Evolutionary conservation across 30 jellyfish, hydroid and myxozoan genomes (phyloP).

Genomic region (Phacellophora camtschatica): DNA sequence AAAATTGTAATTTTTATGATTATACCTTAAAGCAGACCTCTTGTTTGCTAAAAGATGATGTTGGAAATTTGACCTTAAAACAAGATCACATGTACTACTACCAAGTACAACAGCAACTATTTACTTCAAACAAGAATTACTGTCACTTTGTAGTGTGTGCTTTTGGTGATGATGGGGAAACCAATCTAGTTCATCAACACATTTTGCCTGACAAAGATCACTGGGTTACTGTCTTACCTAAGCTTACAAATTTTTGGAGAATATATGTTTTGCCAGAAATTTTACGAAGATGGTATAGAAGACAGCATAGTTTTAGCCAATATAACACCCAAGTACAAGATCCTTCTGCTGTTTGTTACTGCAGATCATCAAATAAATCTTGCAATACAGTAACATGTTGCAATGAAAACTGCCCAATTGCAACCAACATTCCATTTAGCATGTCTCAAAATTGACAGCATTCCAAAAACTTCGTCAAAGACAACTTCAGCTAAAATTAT

Average conservation of each 20-base stretch:
- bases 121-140: background rate
- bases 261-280: conserved; percentile 19
- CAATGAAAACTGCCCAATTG: conserved; percentile 7
- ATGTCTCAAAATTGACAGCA: background rate
- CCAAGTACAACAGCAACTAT: conserved; percentile 41
- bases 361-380: background rate
- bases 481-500: too few species aligned
- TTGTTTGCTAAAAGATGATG: conserved; percentile 13
- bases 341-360: background rate
- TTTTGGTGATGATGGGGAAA: background rate
- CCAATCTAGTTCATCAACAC: background rate
- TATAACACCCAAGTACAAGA: too few species aligned
- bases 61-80: background rate
- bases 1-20: background rate
- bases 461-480: too few species aligned
- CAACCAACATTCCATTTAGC: background rate
- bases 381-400: background rate
- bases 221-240: too few species aligned
- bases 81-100: conserved; percentile 28
- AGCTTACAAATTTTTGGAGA: background rate
- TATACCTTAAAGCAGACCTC: background rate
- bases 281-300: conserved; percentile 27
- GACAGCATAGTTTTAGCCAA: too few species aligned
- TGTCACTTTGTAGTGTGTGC: background rate
- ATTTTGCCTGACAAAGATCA: conserved; percentile 13